These are phyloP conservation scores for Pseudomyrmex dendroicus DNA, from an alignment of 1,140 invertebrate species.

Conservation along the genomic window DNA sequence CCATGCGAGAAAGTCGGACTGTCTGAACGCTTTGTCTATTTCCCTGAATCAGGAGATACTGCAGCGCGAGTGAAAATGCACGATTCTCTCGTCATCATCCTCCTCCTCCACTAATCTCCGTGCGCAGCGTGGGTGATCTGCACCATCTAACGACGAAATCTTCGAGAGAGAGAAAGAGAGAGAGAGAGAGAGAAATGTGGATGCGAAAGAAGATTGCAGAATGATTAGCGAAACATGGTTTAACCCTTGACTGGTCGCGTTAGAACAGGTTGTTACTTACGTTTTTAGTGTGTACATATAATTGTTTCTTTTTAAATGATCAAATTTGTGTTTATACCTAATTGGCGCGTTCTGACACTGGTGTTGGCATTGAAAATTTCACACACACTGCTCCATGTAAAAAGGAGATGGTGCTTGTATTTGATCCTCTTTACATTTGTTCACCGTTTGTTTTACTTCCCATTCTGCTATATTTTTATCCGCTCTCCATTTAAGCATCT, in stretches of 20 bases:
- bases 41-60: constrained; percentile 81
- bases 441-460: too few species aligned
- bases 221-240: constrained; percentile 7
- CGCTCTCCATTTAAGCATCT: neutral
- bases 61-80: constrained; percentile 78
- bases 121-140: constrained; percentile 68
- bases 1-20: constrained; percentile 56
- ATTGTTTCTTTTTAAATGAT: too few species aligned
- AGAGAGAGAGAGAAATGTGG: constrained; percentile 36
- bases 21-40: constrained; percentile 78
- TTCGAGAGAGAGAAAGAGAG: constrained; percentile 62
- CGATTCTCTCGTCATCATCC: constrained; percentile 63
- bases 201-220: neutral
- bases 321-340: too few species aligned
- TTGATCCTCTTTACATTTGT: too few species aligned
- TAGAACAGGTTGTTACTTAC: constrained; percentile 21
- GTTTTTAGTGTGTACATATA: neutral
- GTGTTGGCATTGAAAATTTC: too few species aligned
- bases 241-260: constrained; percentile 59
- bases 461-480: neutral
- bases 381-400: too few species aligned
- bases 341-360: too few species aligned
- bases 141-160: constrained; percentile 72
- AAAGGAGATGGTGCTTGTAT: too few species aligned
- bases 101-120: constrained; percentile 65